Conservation (phyloP, 2,113 vertebrate genomes). For the Illadopsis cleaveri region DNA sequence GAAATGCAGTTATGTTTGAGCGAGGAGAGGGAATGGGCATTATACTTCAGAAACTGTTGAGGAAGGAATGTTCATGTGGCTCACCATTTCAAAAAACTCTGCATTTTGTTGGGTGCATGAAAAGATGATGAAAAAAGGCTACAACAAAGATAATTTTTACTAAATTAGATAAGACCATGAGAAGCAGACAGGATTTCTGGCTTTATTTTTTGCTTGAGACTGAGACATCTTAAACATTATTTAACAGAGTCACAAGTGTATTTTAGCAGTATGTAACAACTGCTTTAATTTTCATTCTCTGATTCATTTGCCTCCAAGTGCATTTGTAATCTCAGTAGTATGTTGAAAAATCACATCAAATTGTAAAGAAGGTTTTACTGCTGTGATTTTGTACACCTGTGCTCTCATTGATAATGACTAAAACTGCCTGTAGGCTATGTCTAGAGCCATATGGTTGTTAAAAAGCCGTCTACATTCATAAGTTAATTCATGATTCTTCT, state of each 20-base stretch:
- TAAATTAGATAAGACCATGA: neutral
- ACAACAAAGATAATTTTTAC: neutral
- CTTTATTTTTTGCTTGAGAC: neutral
- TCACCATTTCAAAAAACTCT: neutral
- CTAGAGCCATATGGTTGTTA: neutral
- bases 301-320: conserved; percentile 48
- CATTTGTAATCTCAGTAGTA: conserved; percentile 43
- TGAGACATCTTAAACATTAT: neutral
- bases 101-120: neutral
- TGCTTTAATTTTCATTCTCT: conserved; percentile 36
- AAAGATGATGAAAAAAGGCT: neutral
- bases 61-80: conserved; percentile 15
- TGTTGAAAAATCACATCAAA: conserved; percentile 6
- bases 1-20: neutral
- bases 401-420: conserved; percentile 19
- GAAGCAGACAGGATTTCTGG: neutral
- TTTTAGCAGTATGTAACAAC: conserved; percentile 36
- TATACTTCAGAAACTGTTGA: neutral
- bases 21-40: neutral
- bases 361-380: neutral
- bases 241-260: conserved; percentile 27
- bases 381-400: conserved; percentile 21
- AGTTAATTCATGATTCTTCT: conserved; percentile 35
- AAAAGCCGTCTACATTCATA: neutral
- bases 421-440: neutral